phyloP scores from a whole-genome alignment of 2,113 vertebrate genomes.

The Pipa parva region DNA sequence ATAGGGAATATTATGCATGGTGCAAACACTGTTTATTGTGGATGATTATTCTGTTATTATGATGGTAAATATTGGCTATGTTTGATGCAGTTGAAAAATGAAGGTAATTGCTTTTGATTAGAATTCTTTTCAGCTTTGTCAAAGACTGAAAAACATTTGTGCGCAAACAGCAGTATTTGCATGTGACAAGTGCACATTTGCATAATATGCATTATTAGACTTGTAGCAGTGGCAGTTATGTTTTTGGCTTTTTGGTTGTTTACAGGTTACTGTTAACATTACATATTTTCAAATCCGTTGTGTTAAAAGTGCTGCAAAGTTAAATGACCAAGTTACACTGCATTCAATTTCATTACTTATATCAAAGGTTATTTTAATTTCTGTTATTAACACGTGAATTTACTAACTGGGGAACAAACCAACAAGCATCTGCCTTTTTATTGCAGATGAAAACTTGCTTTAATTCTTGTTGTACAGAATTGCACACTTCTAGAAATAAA shows the following conservation, averaged over 20 bases:
- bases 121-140: constrained; percentile 66
- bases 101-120: constrained; percentile 78
- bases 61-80: constrained; percentile 77
- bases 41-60: constrained; percentile 72
- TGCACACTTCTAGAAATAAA: no score
- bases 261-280: background rate
- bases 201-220: constrained; percentile 4
- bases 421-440: no score
- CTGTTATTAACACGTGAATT: no score
- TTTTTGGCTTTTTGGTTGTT: background rate
- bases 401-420: no score
- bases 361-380: no score
- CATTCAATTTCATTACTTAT: no score
- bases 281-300: no score
- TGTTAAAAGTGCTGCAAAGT: no score
- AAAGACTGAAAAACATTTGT: constrained; percentile 71
- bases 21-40: constrained; percentile 61
- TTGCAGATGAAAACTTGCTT: no score
- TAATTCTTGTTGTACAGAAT: no score
- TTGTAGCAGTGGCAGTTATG: background rate
- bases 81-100: constrained; percentile 71
- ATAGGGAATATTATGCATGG: constrained; percentile 62
- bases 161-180: constrained; percentile 64
- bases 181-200: constrained; percentile 55
- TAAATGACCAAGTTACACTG: no score